Percentiles rank a stretch among this genome's conserved stretches.
Conservation (phyloP, 2,113 vertebrate species). For the Calyptomena viridis region DNA sequence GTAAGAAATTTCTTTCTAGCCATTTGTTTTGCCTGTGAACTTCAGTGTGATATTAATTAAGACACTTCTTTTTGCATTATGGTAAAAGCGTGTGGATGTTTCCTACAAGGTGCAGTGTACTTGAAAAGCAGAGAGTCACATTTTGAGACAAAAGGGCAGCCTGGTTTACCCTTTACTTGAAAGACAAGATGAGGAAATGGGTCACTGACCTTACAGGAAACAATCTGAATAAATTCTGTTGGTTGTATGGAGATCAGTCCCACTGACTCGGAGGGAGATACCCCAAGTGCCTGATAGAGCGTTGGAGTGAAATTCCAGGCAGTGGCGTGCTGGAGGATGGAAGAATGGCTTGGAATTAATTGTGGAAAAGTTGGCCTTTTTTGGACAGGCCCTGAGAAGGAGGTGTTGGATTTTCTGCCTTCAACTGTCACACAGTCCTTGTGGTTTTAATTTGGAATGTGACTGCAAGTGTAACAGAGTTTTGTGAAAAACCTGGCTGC, state of each 20-base stretch:
- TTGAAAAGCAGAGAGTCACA: not conserved
- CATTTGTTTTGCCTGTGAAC: not conserved
- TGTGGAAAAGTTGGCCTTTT: constrained; percentile 21
- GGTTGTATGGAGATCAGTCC: rapidly evolving
- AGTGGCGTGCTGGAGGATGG: not conserved
- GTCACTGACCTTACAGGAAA: not conserved
- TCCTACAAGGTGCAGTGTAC: not conserved
- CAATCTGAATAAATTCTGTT: not conserved
- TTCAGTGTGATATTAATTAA: not conserved
- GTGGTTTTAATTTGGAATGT: constrained; percentile 18
- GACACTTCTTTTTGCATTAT: rapidly evolving
- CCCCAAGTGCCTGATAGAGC: not conserved
- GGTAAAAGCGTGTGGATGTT: not conserved
- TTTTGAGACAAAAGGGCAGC: not conserved
- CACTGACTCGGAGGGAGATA: rapidly evolving
- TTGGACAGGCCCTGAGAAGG: not conserved
- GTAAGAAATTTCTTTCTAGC: not conserved
- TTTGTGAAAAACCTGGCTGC: not conserved
- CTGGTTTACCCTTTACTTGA: not conserved
- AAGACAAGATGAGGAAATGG: not conserved
- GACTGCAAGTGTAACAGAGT: not conserved
- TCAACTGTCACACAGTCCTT: not conserved
- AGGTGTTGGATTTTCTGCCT: constrained; percentile 28
- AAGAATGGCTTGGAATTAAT: constrained; percentile 8
- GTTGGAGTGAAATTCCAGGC: not conserved